phyloP scores from a whole-genome alignment of 1,140 invertebrate genomes.

The Sminthurinus signatus region DNA sequence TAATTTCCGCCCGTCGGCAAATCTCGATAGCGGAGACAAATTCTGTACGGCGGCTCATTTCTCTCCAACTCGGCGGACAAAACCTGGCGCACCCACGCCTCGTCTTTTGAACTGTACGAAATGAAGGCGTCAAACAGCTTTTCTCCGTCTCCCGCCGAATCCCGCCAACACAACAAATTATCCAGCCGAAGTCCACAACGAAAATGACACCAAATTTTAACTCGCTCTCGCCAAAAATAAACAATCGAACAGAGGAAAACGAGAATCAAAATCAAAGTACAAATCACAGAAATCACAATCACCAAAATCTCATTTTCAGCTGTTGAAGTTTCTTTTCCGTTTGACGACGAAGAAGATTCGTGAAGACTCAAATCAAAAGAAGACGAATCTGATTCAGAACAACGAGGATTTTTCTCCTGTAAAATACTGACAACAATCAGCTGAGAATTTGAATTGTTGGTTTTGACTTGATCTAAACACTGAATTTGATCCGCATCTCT shows the following conservation, averaged over 20 bases:
- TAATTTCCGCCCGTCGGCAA: too few species aligned
- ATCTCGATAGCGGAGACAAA: slow-evolving; percentile 61
- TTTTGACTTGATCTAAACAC: slow-evolving; percentile 35
- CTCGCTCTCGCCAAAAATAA: slow-evolving; percentile 74
- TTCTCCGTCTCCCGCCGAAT: slow-evolving; percentile 67
- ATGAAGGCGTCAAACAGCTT: slow-evolving; percentile 90
- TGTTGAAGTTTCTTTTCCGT: too few species aligned
- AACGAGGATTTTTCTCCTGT: slow-evolving; percentile 32
- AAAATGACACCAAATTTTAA: slow-evolving; percentile 83
- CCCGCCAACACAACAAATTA: slow-evolving; percentile 59
- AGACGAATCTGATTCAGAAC: slow-evolving; percentile 24
- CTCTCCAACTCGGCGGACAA: slow-evolving; percentile 75
- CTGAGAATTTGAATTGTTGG: slow-evolving; percentile 9
- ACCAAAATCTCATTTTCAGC: too few species aligned
- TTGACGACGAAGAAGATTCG: too few species aligned
- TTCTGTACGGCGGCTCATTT: slow-evolving; percentile 72
- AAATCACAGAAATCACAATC: too few species aligned
- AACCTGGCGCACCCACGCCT: slow-evolving; percentile 80
- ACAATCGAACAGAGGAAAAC: slow-evolving; percentile 32
- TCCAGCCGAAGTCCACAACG: slow-evolving; percentile 77
- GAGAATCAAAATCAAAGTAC: too few species aligned
- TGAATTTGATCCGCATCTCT: slow-evolving; percentile 33
- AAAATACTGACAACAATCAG: slow-evolving; percentile 33
- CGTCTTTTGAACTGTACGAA: slow-evolving; percentile 80
- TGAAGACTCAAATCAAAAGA: slow-evolving; percentile 38